Evolutionary conservation across 2,113 vertebrate species (phyloP).

Genomic region (Nesoenas mayeri): DNA sequence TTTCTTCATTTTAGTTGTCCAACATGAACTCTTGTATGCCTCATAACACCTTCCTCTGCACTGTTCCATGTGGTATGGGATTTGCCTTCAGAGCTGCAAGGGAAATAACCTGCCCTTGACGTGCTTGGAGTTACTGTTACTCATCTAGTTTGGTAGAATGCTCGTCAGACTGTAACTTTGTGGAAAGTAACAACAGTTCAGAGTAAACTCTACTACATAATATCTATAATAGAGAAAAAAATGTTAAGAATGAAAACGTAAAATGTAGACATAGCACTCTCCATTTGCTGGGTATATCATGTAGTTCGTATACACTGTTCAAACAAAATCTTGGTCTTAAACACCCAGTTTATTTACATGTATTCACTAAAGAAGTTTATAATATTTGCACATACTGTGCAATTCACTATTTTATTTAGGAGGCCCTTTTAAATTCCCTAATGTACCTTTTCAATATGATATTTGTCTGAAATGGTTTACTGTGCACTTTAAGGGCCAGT

Average conservation of each 20-base stretch:
- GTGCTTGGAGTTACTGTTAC: background rate
- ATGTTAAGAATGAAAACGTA: background rate
- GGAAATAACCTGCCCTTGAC: rapidly evolving
- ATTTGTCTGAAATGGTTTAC: background rate
- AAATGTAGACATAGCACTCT: background rate
- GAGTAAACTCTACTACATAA: background rate
- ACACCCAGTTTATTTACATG: background rate
- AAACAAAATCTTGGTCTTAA: background rate
- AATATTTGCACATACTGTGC: background rate
- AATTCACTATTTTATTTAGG: background rate
- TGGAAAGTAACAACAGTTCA: background rate
- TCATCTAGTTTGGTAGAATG: rapidly evolving
- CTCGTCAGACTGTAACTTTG: background rate
- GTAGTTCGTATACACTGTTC: background rate
- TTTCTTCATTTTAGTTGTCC: background rate
- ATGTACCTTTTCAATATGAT: background rate
- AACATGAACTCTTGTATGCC: background rate
- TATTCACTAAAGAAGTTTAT: background rate
- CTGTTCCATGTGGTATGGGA: background rate
- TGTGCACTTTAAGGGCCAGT: background rate
- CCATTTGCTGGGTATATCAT: background rate
- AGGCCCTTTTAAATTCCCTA: background rate
- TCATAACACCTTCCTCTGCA: background rate
- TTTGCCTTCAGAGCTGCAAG: background rate
- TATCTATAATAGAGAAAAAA: too few relatives aligned